phyloP scores from a whole-genome alignment of 1,140 invertebrate genomes.

The Cotesia typhae region DNA sequence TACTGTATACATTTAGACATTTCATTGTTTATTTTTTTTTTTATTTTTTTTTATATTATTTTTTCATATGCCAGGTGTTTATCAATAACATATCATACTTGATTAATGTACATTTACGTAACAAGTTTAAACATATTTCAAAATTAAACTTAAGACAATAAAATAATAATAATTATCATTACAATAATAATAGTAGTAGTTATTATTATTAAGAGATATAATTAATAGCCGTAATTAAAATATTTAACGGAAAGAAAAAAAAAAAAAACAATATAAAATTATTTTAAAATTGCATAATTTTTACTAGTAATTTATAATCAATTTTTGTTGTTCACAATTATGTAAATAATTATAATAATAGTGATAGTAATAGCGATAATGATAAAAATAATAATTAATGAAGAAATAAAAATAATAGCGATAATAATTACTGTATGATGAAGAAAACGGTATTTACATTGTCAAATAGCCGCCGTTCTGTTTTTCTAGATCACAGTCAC shows the following conservation, averaged over 20 bases:
- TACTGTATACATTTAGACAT: slow-evolving; percentile 23
- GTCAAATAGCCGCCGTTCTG: slow-evolving; percentile 53
- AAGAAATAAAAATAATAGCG: slow-evolving; percentile 34
- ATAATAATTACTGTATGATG: slow-evolving; percentile 44
- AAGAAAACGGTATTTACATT: slow-evolving; percentile 44
- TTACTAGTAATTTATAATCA: slow-evolving; percentile 9
- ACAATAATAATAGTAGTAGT: slow-evolving; percentile 50
- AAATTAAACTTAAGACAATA: slow-evolving; percentile 54
- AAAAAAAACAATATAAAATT: slow-evolving; percentile 43
- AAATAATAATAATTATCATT: slow-evolving; percentile 51
- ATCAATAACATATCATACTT: slow-evolving; percentile 50
- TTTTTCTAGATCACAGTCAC: slow-evolving; percentile 60
- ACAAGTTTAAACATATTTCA: slow-evolving; percentile 58
- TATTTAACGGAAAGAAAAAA: slow-evolving; percentile 11
- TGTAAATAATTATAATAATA: slow-evolving; percentile 20
- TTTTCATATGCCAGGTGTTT: slow-evolving; percentile 46
- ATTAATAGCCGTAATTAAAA: slow-evolving; percentile 35
- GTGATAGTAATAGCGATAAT: slow-evolving; percentile 14
- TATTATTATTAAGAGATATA: slow-evolving; percentile 47
- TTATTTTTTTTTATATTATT: slow-evolving; percentile 47
- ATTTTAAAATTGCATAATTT: slow-evolving; percentile 32
- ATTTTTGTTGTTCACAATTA: slow-evolving; percentile 41
- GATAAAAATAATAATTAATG: slow-evolving; percentile 9
- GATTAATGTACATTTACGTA: slow-evolving; percentile 53
- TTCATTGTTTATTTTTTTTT: background rate